Evolutionary conservation across 2,888 invertebrate genomes (phyloP).

Genomic region (Onthophagus sagittarius): DNA sequence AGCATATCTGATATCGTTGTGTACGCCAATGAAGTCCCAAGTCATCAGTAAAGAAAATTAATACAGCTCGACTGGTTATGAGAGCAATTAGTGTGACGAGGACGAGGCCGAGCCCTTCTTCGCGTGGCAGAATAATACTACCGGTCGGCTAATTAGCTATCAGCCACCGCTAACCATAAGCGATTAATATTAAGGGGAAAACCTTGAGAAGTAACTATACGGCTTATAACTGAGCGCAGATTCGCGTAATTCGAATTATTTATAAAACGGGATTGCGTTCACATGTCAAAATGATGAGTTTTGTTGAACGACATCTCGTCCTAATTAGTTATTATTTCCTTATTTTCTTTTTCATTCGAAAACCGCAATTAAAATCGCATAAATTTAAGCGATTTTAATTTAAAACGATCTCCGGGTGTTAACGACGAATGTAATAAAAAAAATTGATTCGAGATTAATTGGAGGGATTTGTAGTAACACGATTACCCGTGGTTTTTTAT

Average conservation of each 20-base stretch:
- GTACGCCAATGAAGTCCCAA: background rate
- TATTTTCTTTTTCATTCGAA: background rate
- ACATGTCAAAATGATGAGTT: background rate
- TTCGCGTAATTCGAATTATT: background rate
- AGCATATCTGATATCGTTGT: background rate
- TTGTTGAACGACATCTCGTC: background rate
- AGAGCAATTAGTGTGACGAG: constrained; percentile 1
- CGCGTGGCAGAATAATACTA: background rate
- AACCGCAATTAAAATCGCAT: background rate
- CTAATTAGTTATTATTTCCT: background rate
- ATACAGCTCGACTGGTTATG: constrained; percentile 4
- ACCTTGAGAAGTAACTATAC: background rate
- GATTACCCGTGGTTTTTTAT: background rate
- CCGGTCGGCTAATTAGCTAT: constrained; percentile 3
- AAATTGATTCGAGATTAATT: background rate
- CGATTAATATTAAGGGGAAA: background rate
- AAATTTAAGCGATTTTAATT: background rate
- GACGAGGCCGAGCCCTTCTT: background rate
- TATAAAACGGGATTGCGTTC: background rate
- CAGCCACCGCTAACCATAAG: background rate
- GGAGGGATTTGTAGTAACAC: background rate
- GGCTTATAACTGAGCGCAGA: background rate
- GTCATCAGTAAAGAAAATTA: background rate
- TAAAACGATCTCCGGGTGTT: background rate
- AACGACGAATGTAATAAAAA: background rate